Base-by-base conservation (phyloP, 2,888 invertebrate species). In the Tachina lurida region DNA sequence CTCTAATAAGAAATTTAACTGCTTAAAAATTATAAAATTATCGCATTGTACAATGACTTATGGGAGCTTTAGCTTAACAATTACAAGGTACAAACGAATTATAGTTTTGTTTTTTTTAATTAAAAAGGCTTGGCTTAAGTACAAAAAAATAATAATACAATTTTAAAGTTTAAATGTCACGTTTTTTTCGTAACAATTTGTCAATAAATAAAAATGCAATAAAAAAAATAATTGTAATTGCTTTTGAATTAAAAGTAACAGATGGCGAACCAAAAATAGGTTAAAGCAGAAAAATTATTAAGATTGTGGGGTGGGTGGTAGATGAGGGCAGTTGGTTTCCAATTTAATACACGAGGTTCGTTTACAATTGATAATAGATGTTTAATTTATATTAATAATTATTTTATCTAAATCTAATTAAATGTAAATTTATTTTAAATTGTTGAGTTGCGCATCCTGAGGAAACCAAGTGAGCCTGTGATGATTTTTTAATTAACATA, bases 151-250 rank as follows among this genome's bases (percentile, higher is more conserved):
- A 22, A 52, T 52, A 62, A 19, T 52, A 63, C 52, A 10, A 13
- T 60, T 73, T 75, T 43, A 54, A 75, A 63, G 49, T 63, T 63
- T 39, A 63, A 68, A 49, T 68, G 77, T 68, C 68, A 77, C 67
- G 58, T 77, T 77, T 77, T 62, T 73, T 52, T 22, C 9, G 8
- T 49, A 60, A 58, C 49, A 73, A 73, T 73, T 80, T 80, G 73
- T 73, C 79, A 80, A 65, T 75, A 22, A 75, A 52, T 54, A 63
- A n/a, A 60, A 63, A 63, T 65, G 12, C 10, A 77, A 63, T 39
- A 71, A 79, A 71, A 79, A 19, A 77, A 77, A 31, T 54, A 79
- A 73, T 63, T 73, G 71, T 65, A 73, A 79, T 73, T 79, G 63
- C 54, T 65, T 79, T 79, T 54, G 45, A 47, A 63, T 49, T 68